These are phyloP conservation scores for Trichoplusia ni DNA, from an alignment of 1,140 invertebrate genomes.

Conservation along the genomic window DNA sequence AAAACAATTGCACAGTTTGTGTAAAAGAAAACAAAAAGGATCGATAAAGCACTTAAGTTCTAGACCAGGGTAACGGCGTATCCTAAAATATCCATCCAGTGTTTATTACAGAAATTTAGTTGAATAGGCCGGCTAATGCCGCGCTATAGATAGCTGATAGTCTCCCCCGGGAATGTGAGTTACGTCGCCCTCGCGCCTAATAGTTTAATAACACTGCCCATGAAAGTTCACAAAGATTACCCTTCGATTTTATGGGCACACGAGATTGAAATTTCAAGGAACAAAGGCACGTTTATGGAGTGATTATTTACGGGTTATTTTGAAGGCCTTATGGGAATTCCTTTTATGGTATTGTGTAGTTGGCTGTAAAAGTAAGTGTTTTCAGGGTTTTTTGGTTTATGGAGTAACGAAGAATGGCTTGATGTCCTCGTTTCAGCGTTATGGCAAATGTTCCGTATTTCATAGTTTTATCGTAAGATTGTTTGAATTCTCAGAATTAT, in stretches of 20 bases:
- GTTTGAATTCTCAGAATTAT: neutral
- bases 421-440: neutral
- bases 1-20: too few species aligned
- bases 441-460: neutral
- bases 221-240: slow-evolving; percentile 13
- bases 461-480: too few species aligned
- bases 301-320: slow-evolving; percentile 15
- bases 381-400: neutral
- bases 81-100: neutral
- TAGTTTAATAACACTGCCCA: slow-evolving; percentile 20
- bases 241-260: slow-evolving; percentile 13
- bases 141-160: neutral
- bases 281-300: slow-evolving; percentile 5
- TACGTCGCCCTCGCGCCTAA: neutral
- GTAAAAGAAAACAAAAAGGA: too few species aligned
- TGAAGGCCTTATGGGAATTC: slow-evolving; percentile 9
- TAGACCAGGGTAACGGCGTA: neutral
- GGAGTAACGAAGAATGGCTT: neutral
- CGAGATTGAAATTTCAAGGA: slow-evolving; percentile 16
- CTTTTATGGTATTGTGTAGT: slow-evolving; percentile 15
- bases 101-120: slow-evolving; percentile 9
- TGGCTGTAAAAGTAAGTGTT: slow-evolving; percentile 5
- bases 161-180: slow-evolving; percentile 4
- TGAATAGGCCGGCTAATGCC: slow-evolving; percentile 12
- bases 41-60: too few species aligned